Evolutionary conservation across 2,797 vertebrate genomes (phyloP).

Genomic region (Darevskia nairensis): DNA sequence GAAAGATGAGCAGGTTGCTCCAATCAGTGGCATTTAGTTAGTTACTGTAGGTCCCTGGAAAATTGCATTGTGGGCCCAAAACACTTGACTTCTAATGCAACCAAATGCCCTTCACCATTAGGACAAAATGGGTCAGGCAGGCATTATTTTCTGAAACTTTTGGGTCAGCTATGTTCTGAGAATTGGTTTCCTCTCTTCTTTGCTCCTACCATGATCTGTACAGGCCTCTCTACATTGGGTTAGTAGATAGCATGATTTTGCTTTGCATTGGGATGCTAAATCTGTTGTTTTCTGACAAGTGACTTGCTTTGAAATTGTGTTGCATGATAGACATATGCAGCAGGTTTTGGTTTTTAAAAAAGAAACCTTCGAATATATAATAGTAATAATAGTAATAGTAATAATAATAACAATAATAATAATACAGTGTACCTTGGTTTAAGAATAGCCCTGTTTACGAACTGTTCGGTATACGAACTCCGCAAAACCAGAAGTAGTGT

Average conservation of each 20-base stretch:
- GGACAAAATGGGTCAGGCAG: neutral
- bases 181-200: neutral
- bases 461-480: too few relatives aligned
- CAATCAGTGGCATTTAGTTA: neutral
- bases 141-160: neutral
- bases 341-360: constrained; percentile 35
- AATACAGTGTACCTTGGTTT: neutral
- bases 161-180: neutral
- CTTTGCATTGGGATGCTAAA: neutral
- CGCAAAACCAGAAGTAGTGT: too few relatives aligned
- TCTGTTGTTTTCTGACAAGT: neutral
- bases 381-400: too few relatives aligned
- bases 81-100: accelerated
- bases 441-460: too few relatives aligned
- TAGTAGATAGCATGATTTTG: neutral
- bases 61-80: neutral
- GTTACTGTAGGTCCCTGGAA: neutral
- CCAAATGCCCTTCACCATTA: neutral
- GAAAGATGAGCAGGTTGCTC: neutral
- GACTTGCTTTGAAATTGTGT: constrained; percentile 25
- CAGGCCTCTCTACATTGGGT: neutral
- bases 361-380: constrained; percentile 47
- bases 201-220: neutral
- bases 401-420: neutral
- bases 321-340: constrained; percentile 39